phyloP scores from a whole-genome alignment of 2,797 vertebrate genomes.

The Tolypeutes matacus region DNA sequence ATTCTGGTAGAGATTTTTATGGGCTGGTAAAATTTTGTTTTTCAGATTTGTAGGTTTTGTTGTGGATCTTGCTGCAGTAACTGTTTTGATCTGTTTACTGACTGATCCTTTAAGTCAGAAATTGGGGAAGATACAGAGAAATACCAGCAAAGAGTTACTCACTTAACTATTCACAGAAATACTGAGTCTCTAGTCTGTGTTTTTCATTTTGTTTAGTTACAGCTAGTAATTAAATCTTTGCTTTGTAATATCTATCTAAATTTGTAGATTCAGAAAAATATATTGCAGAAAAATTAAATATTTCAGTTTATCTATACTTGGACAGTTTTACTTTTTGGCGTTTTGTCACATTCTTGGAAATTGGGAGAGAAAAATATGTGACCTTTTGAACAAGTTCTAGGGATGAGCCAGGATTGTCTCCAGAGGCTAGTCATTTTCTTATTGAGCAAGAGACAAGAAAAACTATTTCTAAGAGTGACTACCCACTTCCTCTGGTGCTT shows the following conservation, averaged over 20 bases:
- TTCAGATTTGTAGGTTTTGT: conserved; percentile 37
- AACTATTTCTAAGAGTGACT: background rate
- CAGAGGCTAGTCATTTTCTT: background rate
- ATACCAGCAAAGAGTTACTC: background rate
- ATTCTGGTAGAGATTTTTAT: background rate
- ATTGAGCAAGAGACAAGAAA: background rate
- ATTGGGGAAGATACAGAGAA: background rate
- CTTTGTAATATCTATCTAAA: background rate
- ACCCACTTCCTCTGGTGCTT: background rate
- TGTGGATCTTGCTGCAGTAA: background rate
- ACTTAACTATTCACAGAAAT: conserved; percentile 45
- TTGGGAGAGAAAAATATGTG: background rate
- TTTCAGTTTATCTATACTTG: background rate
- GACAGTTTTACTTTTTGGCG: conserved; percentile 47
- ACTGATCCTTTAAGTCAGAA: conserved; percentile 6
- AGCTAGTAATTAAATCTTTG: background rate
- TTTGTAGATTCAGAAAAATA: conserved; percentile 49
- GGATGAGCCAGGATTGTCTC: background rate
- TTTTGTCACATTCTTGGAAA: conserved; percentile 23
- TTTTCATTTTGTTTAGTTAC: conserved; percentile 59
- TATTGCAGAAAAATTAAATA: conserved; percentile 47
- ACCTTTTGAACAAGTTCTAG: background rate
- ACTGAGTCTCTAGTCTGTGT: background rate
- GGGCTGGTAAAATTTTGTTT: background rate
- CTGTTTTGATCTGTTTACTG: conserved; percentile 2